These are phyloP conservation scores for Acanthopleura granulata DNA, from an alignment of 2,888 invertebrate genomes.

Conservation along the genomic window DNA sequence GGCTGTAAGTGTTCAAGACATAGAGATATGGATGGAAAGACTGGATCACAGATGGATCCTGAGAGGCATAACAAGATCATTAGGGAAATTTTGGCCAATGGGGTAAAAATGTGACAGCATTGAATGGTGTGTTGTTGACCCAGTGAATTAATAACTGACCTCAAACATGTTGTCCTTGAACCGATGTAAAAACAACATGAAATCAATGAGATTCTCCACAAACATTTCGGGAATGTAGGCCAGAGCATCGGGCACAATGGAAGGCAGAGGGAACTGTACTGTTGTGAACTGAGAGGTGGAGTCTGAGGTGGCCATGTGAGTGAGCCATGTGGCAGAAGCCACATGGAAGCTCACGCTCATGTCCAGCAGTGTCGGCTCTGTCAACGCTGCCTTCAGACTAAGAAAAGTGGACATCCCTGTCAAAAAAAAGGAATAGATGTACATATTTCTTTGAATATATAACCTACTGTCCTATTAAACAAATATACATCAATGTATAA, in stretches of 20 bases:
- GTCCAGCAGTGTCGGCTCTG: conserved; percentile 81
- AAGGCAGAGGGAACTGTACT: conserved; percentile 63
- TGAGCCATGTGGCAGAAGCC: conserved; percentile 86
- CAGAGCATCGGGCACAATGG: conserved; percentile 53
- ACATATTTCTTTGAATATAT: too few species aligned
- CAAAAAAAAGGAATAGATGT: conserved; percentile 25
- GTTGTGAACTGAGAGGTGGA: conserved; percentile 48
- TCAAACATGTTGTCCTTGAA: conserved; percentile 65
- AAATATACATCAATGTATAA: too few species aligned
- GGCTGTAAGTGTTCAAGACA: too few species aligned
- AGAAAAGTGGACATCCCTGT: conserved; percentile 64
- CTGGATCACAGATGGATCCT: too few species aligned
- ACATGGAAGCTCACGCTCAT: conserved; percentile 83
- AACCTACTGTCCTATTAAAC: too few species aligned
- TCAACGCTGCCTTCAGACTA: conserved; percentile 75
- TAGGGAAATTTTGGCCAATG: too few species aligned
- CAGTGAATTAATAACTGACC: too few species aligned
- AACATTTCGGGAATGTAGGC: conserved; percentile 89
- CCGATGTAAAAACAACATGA: conserved; percentile 77
- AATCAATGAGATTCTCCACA: conserved; percentile 87
- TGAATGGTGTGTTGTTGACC: too few species aligned
- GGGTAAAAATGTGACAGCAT: too few species aligned
- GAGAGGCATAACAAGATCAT: too few species aligned
- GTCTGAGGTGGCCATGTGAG: conserved; percentile 79
- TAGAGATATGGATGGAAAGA: too few species aligned